These are phyloP conservation scores for Mus spretus DNA, from an alignment of 2,797 vertebrate genomes.

Conservation along the genomic window DNA sequence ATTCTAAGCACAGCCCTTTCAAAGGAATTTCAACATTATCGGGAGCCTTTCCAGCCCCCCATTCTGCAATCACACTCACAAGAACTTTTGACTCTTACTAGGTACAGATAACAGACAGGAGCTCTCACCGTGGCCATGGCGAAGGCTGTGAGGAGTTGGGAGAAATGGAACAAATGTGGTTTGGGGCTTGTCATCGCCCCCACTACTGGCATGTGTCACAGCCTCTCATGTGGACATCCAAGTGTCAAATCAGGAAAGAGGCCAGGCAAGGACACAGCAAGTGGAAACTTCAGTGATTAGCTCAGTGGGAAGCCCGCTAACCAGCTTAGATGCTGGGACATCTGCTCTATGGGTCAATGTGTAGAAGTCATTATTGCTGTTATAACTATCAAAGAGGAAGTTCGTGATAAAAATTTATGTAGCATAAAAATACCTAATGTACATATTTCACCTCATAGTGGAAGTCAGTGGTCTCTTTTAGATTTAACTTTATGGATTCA, in stretches of 20 bases:
- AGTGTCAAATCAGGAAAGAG: constrained; percentile 86
- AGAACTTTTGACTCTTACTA: constrained; percentile 88
- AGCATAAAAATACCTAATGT: not conserved
- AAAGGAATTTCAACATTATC: constrained; percentile 79
- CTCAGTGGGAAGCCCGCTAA: not conserved
- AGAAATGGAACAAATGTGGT: constrained; percentile 86
- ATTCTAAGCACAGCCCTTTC: constrained; percentile 29
- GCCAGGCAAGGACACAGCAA: constrained; percentile 71
- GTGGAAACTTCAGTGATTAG: constrained; percentile 66
- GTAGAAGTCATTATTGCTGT: not conserved
- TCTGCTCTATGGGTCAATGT: not conserved
- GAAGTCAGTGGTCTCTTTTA: not conserved
- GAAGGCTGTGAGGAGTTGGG: constrained; percentile 83
- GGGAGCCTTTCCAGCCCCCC: constrained; percentile 63
- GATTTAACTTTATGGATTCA: not conserved
- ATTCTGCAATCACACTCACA: constrained; percentile 77
- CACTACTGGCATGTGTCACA: constrained; percentile 93
- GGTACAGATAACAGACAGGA: constrained; percentile 86
- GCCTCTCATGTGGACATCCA: constrained; percentile 80
- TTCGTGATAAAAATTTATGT: not conserved
- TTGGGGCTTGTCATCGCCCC: constrained; percentile 88
- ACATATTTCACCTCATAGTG: not conserved
- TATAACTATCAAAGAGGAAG: not conserved
- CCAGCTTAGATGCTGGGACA: not conserved
- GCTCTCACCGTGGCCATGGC: constrained; percentile 84